Base-by-base conservation (phyloP, 1,140 invertebrate genomes). In the Myzus persicae region DNA sequence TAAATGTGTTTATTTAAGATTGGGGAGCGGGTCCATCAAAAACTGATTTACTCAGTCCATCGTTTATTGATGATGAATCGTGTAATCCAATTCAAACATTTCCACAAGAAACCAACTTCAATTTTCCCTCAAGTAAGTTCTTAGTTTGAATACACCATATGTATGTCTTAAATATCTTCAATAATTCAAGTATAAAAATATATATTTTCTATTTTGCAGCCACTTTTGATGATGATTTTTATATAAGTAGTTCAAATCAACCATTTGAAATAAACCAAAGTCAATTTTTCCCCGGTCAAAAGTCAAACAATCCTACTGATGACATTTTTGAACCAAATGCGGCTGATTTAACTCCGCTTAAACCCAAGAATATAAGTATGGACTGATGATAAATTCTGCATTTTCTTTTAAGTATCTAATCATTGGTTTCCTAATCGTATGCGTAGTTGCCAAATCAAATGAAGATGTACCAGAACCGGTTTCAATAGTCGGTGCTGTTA, bases 271-370 rank as follows among this genome's bases (percentile, higher is more conserved):
- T 96, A 93, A 96, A 96, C 59, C 96, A 96, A 51, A 97, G 97
- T 94, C 97, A 97, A 95, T 97, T 97, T 95, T 97, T 97, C 95
- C 97, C 97, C 54, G 97, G 97, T 24, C 94, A 94, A 81, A 94
- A 84, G 20, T 93, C 91, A 51, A 85, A 48, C 54, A 38, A 76
- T 42, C 0, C 59, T 76, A 26, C 38, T 59, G 87, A 91, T 40
- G 36, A 91, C 22, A 67, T 26, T 42, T 91, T 93, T 93, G 81
- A 91, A 91, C 93, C 90, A 31, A 46, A 91, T 54, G 76, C 90
- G 67, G 36, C 84, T 59, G 67, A 76, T 51, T 84, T 91, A 82
- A 67, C 67, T 38, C 48, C 42, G 18, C 31, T 95, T 95, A 95
- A 95, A 94, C 94, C 94, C 14, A 90, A 94, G 14, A 51, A 59